A percentile compares a stretch with the other conserved stretches of the same genome.
phyloP scores from a whole-genome alignment of 2,113 vertebrate species.

The Cepphus grylle region DNA sequence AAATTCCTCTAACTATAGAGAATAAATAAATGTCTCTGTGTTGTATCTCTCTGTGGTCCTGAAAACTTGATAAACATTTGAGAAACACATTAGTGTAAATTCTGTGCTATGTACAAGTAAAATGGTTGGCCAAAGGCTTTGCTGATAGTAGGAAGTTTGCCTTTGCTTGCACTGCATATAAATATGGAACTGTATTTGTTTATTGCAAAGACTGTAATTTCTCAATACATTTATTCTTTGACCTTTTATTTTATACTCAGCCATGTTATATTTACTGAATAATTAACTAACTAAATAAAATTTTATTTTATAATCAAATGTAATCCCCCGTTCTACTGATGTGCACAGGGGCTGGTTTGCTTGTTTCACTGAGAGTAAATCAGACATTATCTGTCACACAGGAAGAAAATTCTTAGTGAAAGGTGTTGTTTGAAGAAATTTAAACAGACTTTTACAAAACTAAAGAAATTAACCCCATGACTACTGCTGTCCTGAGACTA shows the following conservation, averaged over 20 bases:
- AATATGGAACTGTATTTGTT: background rate
- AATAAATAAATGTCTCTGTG: background rate
- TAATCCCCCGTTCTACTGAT: background rate
- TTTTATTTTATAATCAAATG: background rate
- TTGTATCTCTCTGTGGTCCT: background rate
- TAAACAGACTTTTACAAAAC: background rate
- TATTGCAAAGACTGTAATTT: background rate
- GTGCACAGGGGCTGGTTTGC: background rate
- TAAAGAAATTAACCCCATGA: background rate
- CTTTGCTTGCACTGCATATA: background rate
- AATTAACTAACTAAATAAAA: background rate
- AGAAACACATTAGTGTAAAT: background rate
- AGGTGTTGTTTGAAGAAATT: background rate
- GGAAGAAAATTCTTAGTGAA: background rate
- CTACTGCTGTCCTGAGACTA: background rate
- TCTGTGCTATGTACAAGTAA: background rate
- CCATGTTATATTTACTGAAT: background rate
- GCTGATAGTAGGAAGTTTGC: background rate
- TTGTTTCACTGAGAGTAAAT: background rate
- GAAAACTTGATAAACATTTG: background rate
- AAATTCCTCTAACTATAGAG: background rate
- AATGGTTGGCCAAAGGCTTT: background rate
- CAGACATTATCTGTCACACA: background rate
- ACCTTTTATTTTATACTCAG: background rate
- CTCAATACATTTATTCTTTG: background rate